Base-by-base conservation (phyloP, 2,113 vertebrate species). In the Saguinus imperator region DNA sequence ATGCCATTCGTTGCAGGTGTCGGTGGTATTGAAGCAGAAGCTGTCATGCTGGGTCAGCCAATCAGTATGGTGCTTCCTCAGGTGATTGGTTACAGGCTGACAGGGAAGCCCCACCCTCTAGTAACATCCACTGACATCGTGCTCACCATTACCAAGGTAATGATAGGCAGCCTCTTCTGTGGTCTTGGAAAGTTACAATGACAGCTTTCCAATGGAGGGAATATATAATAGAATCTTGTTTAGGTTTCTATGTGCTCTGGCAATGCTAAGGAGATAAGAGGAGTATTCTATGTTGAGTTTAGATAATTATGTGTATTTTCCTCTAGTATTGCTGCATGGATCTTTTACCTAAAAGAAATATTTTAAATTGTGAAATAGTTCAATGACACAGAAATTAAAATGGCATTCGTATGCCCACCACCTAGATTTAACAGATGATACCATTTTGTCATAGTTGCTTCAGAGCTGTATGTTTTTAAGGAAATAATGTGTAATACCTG, bases 91-190 rank as follows among this genome's bases (percentile, higher is more conserved):
- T 99, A 99, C 98, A 99, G 98, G 97, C 97, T 99, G 43, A 32
- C 97, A 4, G 99, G 99, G 43, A 98, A 92, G 35, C 99, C 99
- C 13, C 94, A 99, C 29, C 98, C 99, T 7, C 97, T 99, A 75
- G 99, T 99, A 45, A 99, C 99, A 25, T 99, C 99, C 97, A 99
- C 99, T 2, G 99, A 99, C 97, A 99, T 99, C 0, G 99, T 99
- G 81, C 99, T 99, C 70, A 99, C 99, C 10, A 99, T 99, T 9
- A 99, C 99, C 27, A 99, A 99, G 99, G 99, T 99, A 98, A 98
- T 13, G 0, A 16, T 18, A 4, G 20, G 20, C 70, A 37, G 45
- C 73, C 77, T 52, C 70, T 79, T 64, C 70, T 20, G 0, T 73
- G 48, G 32, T 66, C 50, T 81, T n/a, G 20, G 66, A 50, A 35